A percentile compares a stretch with the other conserved stretches of the same genome.
Evolutionary conservation across 2,888 invertebrate genomes (phyloP).

Genomic region (Drosophila ochracea): DNA sequence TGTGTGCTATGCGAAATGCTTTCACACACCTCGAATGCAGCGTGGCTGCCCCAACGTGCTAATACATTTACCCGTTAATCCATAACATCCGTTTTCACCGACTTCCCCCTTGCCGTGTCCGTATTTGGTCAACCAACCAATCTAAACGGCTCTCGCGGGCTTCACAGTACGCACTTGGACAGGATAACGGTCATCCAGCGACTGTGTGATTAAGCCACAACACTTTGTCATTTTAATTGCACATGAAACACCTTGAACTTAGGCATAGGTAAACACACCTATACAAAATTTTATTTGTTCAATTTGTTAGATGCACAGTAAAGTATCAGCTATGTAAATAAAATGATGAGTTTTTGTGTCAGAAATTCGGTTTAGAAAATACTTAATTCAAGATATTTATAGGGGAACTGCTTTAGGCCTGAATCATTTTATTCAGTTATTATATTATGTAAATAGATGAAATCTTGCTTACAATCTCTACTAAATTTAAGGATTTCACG

Average conservation of each 20-base stretch:
- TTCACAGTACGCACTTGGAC: constrained; percentile 18
- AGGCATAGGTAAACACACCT: constrained; percentile 10
- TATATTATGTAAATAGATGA: not conserved
- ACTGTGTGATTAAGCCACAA: constrained; percentile 33
- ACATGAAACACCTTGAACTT: constrained; percentile 51
- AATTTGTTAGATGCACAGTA: not conserved
- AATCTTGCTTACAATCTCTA: not conserved
- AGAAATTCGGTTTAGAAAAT: not conserved
- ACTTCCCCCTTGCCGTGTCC: not conserved
- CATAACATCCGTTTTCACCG: constrained; percentile 11
- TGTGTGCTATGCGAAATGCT: constrained; percentile 38
- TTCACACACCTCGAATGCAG: constrained; percentile 35
- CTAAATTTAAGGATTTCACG: not conserved
- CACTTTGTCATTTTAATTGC: constrained; percentile 72
- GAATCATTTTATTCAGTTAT: not conserved
- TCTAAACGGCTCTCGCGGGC: not conserved
- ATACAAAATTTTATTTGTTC: not conserved
- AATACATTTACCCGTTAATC: constrained; percentile 59
- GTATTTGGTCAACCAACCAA: constrained; percentile 9
- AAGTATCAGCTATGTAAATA: not conserved
- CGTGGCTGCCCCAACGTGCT: constrained; percentile 17
- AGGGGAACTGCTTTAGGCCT: not conserved
- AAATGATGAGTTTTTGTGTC: not conserved
- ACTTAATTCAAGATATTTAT: not conserved
- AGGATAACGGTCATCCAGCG: constrained; percentile 6